phyloP scores from a whole-genome alignment of 2,113 vertebrate genomes.

The Galeopterus variegatus region DNA sequence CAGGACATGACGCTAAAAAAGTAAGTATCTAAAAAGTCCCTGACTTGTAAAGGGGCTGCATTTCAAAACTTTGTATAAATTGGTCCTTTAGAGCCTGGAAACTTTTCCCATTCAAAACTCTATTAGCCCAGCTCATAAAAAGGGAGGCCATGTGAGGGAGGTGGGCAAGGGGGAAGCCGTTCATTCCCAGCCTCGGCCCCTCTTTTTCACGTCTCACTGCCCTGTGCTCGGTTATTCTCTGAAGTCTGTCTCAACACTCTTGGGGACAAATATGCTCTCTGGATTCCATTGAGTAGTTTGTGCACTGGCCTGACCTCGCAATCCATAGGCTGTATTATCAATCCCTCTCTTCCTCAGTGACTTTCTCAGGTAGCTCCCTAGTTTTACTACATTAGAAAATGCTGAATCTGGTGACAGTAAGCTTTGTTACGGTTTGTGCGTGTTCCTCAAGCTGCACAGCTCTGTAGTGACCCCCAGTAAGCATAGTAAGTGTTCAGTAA shows the following conservation, averaged over 20 bases:
- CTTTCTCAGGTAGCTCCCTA: no score
- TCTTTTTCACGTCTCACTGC: neutral
- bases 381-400: neutral
- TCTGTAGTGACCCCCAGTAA: neutral
- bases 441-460: neutral
- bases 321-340: neutral
- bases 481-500: neutral
- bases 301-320: neutral
- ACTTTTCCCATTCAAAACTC: neutral
- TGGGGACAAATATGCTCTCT: neutral
- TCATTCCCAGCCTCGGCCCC: neutral
- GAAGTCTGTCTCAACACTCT: neutral
- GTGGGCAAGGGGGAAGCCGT: neutral
- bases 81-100: neutral
- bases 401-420: neutral
- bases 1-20: slow-evolving; percentile 91
- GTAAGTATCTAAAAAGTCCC: slow-evolving; percentile 84
- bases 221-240: neutral
- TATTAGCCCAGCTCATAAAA: neutral
- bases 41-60: fast-evolving
- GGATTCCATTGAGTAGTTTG: neutral
- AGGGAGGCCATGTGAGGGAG: neutral
- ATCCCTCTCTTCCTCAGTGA: neutral
- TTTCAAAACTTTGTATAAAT: neutral
- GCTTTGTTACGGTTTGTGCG: neutral